phyloP scores from a whole-genome alignment of 2,113 vertebrate genomes.

The Stercorarius parasiticus region DNA sequence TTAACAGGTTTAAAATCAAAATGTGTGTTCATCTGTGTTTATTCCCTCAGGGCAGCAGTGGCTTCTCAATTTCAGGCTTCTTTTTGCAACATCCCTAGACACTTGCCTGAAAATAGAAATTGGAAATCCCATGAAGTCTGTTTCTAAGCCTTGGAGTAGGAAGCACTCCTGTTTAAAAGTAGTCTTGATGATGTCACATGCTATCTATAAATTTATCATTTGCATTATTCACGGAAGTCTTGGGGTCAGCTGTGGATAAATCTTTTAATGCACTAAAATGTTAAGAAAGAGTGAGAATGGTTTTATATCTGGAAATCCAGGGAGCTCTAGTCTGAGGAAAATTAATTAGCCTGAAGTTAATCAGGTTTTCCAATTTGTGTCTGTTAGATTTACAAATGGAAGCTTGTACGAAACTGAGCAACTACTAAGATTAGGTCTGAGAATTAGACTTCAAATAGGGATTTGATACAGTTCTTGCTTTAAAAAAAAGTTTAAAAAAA shows the following conservation, averaged over 20 bases:
- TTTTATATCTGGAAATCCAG: not conserved
- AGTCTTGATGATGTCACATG: fast-evolving
- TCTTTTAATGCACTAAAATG: not conserved
- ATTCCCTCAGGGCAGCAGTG: not conserved
- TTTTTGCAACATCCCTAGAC: fast-evolving
- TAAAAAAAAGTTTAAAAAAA: not conserved
- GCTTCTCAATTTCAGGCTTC: not conserved
- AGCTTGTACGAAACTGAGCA: not conserved
- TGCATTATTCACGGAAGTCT: not conserved
- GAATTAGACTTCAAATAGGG: not conserved
- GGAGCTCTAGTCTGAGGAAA: not conserved
- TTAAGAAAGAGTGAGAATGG: not conserved
- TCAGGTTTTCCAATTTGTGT: fast-evolving
- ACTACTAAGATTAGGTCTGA: not conserved
- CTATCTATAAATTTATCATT: not conserved
- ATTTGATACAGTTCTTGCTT: not conserved
- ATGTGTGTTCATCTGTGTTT: not conserved
- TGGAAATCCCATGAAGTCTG: not conserved
- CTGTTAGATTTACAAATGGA: not conserved
- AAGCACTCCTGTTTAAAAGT: not conserved
- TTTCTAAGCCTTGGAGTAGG: not conserved
- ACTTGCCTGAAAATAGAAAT: not conserved
- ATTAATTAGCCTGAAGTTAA: not conserved
- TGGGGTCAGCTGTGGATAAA: not conserved
- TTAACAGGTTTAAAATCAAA: not conserved